Evolutionary conservation across 1,140 invertebrate species (phyloP).

Genomic region (Streblospio benedicti): DNA sequence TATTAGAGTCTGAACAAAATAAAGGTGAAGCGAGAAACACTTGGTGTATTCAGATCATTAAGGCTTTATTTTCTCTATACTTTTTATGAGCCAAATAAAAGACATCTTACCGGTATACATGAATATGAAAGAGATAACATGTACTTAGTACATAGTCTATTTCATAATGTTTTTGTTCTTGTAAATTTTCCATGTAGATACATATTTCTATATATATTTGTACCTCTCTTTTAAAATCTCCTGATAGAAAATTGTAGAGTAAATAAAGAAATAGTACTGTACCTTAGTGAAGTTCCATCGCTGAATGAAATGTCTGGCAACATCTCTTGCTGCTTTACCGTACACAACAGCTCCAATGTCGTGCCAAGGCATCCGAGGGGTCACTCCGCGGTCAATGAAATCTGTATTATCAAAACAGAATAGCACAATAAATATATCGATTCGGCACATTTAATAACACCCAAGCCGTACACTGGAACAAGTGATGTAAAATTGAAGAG

Average conservation of each 20-base stretch:
- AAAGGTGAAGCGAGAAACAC: no score
- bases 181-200: not conserved
- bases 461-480: no score
- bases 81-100: no score
- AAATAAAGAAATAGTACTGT: constrained; percentile 29
- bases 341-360: constrained; percentile 82
- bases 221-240: not conserved
- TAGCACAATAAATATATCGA: not conserved
- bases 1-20: no score
- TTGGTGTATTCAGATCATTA: no score
- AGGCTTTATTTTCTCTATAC: no score
- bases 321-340: constrained; percentile 76
- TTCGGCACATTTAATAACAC: not conserved
- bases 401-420: constrained; percentile 52
- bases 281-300: constrained; percentile 95
- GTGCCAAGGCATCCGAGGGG: constrained; percentile 97
- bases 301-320: constrained; percentile 92
- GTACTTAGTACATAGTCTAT: no score
- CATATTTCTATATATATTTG: not conserved
- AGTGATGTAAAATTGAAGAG: no score
- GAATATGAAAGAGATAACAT: no score
- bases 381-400: constrained; percentile 73
- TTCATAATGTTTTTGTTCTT: not conserved
- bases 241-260: not conserved
- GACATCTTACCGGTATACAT: no score